Evolutionary conservation across 2,797 vertebrate species (phyloP), one percentile per base, ranked within the genome.

Genomic region (Pseudochirops cupreus): DNA sequence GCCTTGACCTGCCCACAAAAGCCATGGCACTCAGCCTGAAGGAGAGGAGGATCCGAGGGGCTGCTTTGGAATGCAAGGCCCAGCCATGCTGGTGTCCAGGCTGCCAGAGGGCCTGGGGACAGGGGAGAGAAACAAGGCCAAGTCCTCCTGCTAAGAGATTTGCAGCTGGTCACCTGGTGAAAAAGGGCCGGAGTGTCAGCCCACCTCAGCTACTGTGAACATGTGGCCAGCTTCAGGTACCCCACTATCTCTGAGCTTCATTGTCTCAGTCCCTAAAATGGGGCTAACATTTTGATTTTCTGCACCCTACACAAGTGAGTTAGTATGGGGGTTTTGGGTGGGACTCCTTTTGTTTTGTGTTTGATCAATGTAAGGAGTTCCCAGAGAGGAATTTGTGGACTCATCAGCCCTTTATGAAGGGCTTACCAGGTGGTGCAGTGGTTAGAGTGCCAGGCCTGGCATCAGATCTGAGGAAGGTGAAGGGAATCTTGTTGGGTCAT

Each of bases 141-240:
- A 0, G 74, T 13, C 90, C 89, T 39, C 24, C 91, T 28, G 50
- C 58, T 82, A 0, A 54, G 54, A 56, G 91, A 90, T 16, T 14
- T 0, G 1, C 26, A 54, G 90, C 67, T 87, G 1, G 0, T 52
- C 24, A 0, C 28, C 16, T 4, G 50, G 31, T 1, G 13, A 2
- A 3, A 18, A 7, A 3, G 13, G 58, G 46, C 91, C 13, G 31
- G 31, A 31, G 7, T 59, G 2, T 1, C 6, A 18, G 67, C 5
- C 67, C 67, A 1, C 67, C 21, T 39, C 67, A n/a, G n/a, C n/a
- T 29, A 1, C 3, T 62, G 0, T 0, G 7, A 14, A 1, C 31
- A 12, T 62, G n/a, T 21, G 28, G 6, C n/a, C 67, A 21, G 7
- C n/a, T 74, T 4, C 5, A 3, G n/a, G 67, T n/a, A 21, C 1